Evolutionary conservation across 2,113 vertebrate genomes (phyloP), one percentile per base, ranked within the genome.

Genomic region (Xenus cinereus): DNA sequence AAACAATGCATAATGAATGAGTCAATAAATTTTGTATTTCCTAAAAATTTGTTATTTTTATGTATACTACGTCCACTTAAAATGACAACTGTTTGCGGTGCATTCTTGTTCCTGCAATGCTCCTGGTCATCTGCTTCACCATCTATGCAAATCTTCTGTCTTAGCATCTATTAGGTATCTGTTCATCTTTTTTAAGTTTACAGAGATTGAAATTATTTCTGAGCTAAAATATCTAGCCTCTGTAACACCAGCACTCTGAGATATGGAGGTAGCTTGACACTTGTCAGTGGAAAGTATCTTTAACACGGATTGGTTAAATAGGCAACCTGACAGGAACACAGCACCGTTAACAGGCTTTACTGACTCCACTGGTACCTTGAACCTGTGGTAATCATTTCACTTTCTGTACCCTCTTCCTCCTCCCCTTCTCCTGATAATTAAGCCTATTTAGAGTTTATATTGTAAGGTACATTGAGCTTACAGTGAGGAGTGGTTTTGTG

Each of bases 341-440:
- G 14, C 62, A n/a, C 37, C 2, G 3, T 39, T 80, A 26, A 26
- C 1, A 1, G 90, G 28, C 39, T 86, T 83, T 63, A 45, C 30
- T 71, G 59, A 30, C 21, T 62, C n/a, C 37, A 18, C 24, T 35
- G 9, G 19, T 74, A 62, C 57, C 41, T 77, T 71, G 32, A 63
- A 87, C 82, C 28, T 2, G 0, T 32, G 39, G 10, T 69, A 45
- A 35, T 35, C 1, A 12, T 83, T 89, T 67, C 63, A 46, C 14
- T 51, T 79, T 66, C 63, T 46, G 14, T 39, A 43, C 21, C 8
- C 11, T 50, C 24, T 57, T 91, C 27, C 21, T 78, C 8, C 7
- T 22, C 4, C 2, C 5, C 7, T 37, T 37, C 12, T 28, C 23
- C 8, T 14, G 48, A 0, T 59, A 54, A 66, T 46, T 26, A 82